Base-by-base conservation (phyloP, 2,113 vertebrate genomes). In the Spea multiplicata region DNA sequence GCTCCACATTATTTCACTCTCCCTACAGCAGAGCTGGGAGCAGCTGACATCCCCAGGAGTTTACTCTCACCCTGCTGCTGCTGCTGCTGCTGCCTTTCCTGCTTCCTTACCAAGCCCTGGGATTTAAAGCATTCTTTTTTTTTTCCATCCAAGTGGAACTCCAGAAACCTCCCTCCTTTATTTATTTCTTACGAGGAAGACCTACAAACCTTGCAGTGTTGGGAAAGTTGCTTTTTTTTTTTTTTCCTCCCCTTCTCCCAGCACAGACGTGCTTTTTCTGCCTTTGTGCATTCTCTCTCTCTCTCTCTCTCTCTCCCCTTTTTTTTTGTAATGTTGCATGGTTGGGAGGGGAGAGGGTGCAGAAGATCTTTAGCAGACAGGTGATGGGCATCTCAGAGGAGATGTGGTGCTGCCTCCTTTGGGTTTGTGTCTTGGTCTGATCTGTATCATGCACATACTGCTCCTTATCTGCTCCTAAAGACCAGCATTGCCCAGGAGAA, bases 371-470 rank as follows among this genome's bases (percentile, higher is more conserved):
- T 83, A 84, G 84, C 87, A 86, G 86, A 86, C 90, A 92, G 91
- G 91, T 92, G 91, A 91, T 90, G 87, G 86, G 88, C 85, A 87
- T 88, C 83, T 86, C 86, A 83, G 83, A 83, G 75, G 85, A 84
- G 84, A 86, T 86, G 82, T 66, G 84, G 84, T 84, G 84, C 76
- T 86, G 84, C 85, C 87, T 90, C 84, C 85, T 83, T 87, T 91
- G 89, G 90, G 93, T 92, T 91, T 88, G 87, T 86, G 6, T 6
- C 55, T 85, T 89, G 88, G 83, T 83, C 84, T 88, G 83, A 91
- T 85, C 87, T 87, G 84, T 91, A 89, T 86, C 91, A 94, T 94
- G 93, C 87, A 87, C 90, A 90, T 85, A 84, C 85, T 88, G 88
- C 88, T 87, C 88, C 88, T 89, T 83, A 83, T 76, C 85, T 84